phyloP scores from a whole-genome alignment of 2,797 vertebrate genomes.

The Scomberomorus guttatus region DNA sequence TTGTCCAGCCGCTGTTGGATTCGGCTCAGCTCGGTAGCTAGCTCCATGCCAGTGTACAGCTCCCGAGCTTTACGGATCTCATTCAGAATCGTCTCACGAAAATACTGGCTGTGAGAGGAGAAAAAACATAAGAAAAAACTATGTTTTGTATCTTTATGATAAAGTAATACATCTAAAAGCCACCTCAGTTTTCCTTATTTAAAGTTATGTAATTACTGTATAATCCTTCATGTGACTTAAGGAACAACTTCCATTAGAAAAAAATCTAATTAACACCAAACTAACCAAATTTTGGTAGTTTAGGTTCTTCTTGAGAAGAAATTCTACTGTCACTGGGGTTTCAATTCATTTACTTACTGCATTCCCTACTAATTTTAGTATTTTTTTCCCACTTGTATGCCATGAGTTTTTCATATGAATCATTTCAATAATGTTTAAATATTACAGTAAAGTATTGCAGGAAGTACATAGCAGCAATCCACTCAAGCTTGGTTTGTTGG shows the following conservation, averaged over 20 bases:
- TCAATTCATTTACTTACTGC: constrained; percentile 19
- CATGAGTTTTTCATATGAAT: background rate
- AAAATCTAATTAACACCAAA: constrained; percentile 10
- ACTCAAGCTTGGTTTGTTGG: too few relatives aligned
- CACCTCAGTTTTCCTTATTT: background rate
- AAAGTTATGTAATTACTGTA: background rate
- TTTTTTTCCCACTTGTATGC: too few relatives aligned
- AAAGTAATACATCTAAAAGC: background rate
- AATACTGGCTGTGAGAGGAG: constrained; percentile 90
- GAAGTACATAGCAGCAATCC: too few relatives aligned
- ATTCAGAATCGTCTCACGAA: constrained; percentile 94
- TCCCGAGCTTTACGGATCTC: constrained; percentile 96
- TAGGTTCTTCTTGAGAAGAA: constrained; percentile 7
- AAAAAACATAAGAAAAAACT: background rate
- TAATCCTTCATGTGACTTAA: too few relatives aligned
- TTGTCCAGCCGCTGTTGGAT: constrained; percentile 97
- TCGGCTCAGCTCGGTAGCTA: constrained; percentile 92
- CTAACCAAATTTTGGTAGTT: background rate
- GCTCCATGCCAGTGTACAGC: constrained; percentile 91
- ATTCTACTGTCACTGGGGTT: constrained; percentile 1
- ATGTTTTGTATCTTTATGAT: background rate
- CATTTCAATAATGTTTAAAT: background rate
- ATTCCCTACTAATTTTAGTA: background rate
- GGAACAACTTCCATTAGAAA: background rate
- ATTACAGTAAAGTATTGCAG: background rate